Base-by-base conservation (phyloP, 1,140 invertebrate species). In the Dermatophagoides farinae region DNA sequence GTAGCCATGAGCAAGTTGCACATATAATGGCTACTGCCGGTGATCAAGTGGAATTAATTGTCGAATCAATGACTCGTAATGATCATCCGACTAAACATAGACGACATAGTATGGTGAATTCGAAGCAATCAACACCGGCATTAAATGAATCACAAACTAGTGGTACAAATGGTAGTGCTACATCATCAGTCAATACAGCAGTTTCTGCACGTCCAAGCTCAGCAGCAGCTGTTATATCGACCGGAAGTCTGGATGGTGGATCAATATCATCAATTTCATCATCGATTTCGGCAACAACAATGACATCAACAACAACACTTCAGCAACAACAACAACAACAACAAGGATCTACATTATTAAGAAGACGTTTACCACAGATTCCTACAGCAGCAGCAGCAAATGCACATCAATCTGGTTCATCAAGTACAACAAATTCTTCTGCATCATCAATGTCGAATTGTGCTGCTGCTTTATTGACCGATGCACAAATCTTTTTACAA, bases 1-100 rank as follows among this genome's bases (percentile, higher is more conserved):
- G 84, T 43, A 90, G 84, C 60, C 92, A 90, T 70, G 88, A 95
- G 70, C 88, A 93, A 70, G 77, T 81, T 18, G 83, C 81, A 68
- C 77, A 79, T 50, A 86, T 92, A 65, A 83, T 92, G 76, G 86
- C 90, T 67, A 70, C 75, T 59, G 82, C 80, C 31, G 80, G 84
- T 16, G 87, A 92, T 67, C 77, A 80, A 55, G 85, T 85, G 1
- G 86, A 90, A 69, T 72, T 91, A 43, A 71, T 86, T 38, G 82
- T 89, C 37, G 85, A 88, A 69, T 83, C 63, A 31, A 46, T 60
- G 16, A 16, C 31, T 4, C 31, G 31, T 31, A 31, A 31, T 31
- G 31, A 31, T 31, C 31, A 31, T 4, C 31, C 31, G 31, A 8
- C 31, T 4, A 31, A 31, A 31, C 8, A 31, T 31, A 2, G 31